Base-by-base conservation (phyloP, 2,797 vertebrate genomes). In the Tachyglossus aculeatus region DNA sequence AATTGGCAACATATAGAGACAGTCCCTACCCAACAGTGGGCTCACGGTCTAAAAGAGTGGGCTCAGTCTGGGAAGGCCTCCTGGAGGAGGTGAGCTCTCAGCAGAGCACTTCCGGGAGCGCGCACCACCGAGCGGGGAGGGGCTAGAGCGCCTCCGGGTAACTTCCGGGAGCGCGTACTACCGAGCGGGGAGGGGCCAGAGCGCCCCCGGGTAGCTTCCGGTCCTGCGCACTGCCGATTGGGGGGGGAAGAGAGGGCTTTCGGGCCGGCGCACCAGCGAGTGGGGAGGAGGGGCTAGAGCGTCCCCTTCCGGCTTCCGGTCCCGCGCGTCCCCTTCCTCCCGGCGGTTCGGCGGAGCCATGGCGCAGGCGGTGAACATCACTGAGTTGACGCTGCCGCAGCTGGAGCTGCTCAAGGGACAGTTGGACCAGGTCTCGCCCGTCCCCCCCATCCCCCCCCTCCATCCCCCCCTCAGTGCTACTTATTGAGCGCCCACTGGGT, bases 381-480 rank as follows among this genome's bases (percentile, higher is more conserved):
- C 94, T 25, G 96, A 98, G 78, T 91, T 98, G 69, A 90, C 93
- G 51, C 88, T 98, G 36, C 95, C 94, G 50, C 97, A 98, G 52
- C 79, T 98, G 50, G 97, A 98, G 87, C 92, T 94, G 71, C 90
- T 98, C 40, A 98, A 97, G 84, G 94, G 91, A 47, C 97, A 98
- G 67, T 83, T 98, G 31, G 97, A 98, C 25, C 96, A 97, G 95
- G 97, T 97, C 87, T 37, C 81, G 4, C 43, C 31, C 22, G 37
- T 27, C 19, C 34, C 34, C 13, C 6, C 22, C 24, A 54, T 31
- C 39, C 19, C 6, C 39, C 39, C 31, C 22, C 50, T 38, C 5
- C 22, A 8, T 12, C 43, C 22, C 11, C 36, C 43, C 32, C 18
- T n/a, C n/a, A n/a, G n/a, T n/a, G n/a, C n/a, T n/a, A n/a, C n/a